Percentiles rank a stretch among this genome's conserved stretches.
Conservation (phyloP, 2,797 vertebrate genomes). For the Crax fasciolata region DNA sequence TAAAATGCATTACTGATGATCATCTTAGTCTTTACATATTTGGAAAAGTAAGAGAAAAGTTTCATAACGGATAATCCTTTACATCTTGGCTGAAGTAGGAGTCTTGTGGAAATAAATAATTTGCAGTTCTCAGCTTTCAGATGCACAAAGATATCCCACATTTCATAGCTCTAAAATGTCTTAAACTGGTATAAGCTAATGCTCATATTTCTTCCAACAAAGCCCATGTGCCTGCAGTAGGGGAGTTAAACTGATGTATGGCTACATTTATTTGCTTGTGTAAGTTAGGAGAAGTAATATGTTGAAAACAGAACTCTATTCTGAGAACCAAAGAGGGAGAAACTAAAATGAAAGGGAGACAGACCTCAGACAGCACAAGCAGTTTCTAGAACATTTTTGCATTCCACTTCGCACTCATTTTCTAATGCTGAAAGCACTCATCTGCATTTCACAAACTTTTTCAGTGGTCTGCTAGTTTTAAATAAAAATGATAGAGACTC, state of each 20-base stretch:
- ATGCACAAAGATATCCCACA: background rate
- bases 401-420: background rate
- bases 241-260: background rate
- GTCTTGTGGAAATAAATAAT: conserved; percentile 20
- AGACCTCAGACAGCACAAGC: background rate
- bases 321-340: background rate
- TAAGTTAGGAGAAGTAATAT: background rate
- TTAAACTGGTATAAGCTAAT: background rate
- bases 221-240: background rate
- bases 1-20: conserved; percentile 38
- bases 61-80: conserved; percentile 42
- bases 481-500: background rate
- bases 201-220: background rate
- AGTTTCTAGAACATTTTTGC: background rate
- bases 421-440: background rate
- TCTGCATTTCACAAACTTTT: background rate
- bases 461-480: background rate
- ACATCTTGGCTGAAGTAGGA: conserved; percentile 35
- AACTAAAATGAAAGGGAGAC: background rate
- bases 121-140: background rate
- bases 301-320: background rate
- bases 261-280: background rate
- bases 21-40: conserved; percentile 8
- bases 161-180: background rate
- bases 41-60: conserved; percentile 36